Base-by-base conservation (phyloP, 2,113 vertebrate species). In the Poeciliopsis occidentalis region DNA sequence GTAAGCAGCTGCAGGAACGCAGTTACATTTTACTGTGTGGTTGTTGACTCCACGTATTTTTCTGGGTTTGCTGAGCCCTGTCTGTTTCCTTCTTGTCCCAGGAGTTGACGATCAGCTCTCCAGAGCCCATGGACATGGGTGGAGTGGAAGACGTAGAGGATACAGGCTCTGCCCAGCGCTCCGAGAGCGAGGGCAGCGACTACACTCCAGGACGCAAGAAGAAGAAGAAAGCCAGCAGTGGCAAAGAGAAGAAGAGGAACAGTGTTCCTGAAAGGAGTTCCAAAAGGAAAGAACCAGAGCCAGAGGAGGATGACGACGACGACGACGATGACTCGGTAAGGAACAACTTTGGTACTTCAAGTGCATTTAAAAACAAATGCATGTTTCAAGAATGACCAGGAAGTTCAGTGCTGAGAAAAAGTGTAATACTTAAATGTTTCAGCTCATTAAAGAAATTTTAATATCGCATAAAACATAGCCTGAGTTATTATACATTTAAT, bases 141-240 rank as follows among this genome's bases (percentile, higher is more conserved):
- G 85, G 85, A 26, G 34, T 67, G 30, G 93, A 91, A 24, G 96
- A 95, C 41, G 95, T 91, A 1, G 97, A 95, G 86, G 96, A 95
- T 12, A 94, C 87, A 6, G 89, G 88, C 76, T 93, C 93, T 0
- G 85, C 19, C 27, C 96, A 94, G 19, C 95, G 95, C 77, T 98
- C 98, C 0, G 98, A 99, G 88, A 99, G 98, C 19, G 98, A 99
- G 86, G 98, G 97, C 87, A 99, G 98, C 13, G 96, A 99, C 91
- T 99, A 99, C 84, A 98, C 96, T 1, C 98, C 98, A 1, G 97
- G 98, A 12, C 97, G 96, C 85, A 99, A 99, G 85, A 98, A 97
- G 90, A 99, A 98, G 91, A 99, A 98, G 93, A 95, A 97, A 44
- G 90, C 32, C 84, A 91, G 96, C 76, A 93, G 95, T 11, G 92